phyloP scores from a whole-genome alignment of 2,797 vertebrate species.

The Simalia tracyae region DNA sequence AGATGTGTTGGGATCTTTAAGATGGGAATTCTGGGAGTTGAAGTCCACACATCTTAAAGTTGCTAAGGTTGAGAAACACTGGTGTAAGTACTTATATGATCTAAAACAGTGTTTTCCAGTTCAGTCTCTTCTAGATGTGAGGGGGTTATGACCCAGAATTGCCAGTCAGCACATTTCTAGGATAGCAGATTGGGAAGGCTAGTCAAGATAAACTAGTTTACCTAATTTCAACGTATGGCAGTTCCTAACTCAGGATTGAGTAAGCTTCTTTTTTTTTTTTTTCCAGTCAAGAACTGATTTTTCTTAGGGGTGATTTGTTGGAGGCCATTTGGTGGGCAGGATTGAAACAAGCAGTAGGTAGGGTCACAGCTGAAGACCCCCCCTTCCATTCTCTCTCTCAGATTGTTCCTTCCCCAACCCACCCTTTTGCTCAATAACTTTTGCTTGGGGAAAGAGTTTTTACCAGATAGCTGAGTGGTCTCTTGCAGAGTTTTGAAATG shows the following conservation, averaged over 20 bases:
- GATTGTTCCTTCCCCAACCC: no score
- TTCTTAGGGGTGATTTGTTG: neutral
- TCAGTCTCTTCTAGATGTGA: neutral
- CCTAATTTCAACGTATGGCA: fast-evolving
- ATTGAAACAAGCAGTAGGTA: neutral
- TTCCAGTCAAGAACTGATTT: neutral
- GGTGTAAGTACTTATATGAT: neutral
- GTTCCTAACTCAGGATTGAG: neutral
- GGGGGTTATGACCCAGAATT: neutral
- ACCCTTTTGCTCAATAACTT: no score
- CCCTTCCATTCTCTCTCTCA: no score
- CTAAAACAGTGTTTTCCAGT: neutral
- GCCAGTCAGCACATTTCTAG: neutral
- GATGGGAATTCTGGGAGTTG: no score
- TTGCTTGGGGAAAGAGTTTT: no score
- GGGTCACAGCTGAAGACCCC: neutral
- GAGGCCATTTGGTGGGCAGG: neutral
- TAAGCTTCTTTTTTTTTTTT: neutral
- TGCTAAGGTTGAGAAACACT: neutral
- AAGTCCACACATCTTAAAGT: no score
- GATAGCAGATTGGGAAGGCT: neutral
- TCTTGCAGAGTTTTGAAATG: neutral
- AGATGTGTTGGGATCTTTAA: no score
- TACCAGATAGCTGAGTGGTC: neutral
- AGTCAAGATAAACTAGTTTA: neutral